Percentiles rank a stretch among this genome's conserved stretches.
Evolutionary conservation across 1,140 invertebrate species (phyloP).

Genomic region (Agrilus planipennis): DNA sequence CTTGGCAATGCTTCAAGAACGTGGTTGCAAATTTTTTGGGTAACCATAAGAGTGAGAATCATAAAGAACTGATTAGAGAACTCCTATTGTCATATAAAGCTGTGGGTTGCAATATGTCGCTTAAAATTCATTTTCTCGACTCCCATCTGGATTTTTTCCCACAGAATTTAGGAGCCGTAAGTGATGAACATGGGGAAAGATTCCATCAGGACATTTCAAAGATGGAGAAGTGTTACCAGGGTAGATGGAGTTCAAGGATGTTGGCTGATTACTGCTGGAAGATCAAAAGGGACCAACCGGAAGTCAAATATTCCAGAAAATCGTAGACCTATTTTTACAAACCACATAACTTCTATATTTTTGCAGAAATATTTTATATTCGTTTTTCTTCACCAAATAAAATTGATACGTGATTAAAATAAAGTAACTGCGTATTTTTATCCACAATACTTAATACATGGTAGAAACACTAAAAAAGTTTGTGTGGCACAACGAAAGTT

Average conservation of each 20-base stretch:
- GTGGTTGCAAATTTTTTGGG: background rate
- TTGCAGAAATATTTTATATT: too few species aligned
- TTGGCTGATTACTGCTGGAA: conserved; percentile 25
- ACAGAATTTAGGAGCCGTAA: conserved; percentile 20
- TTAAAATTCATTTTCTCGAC: conserved; percentile 29
- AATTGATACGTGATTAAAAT: too few species aligned
- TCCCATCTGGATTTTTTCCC: conserved; percentile 23
- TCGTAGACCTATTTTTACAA: too few species aligned
- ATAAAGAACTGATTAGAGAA: background rate
- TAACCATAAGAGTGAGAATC: background rate
- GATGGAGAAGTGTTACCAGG: conserved; percentile 23
- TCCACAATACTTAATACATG: too few species aligned
- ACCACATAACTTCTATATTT: too few species aligned
- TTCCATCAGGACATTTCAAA: conserved; percentile 26
- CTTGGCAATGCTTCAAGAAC: background rate
- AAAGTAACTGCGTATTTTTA: too few species aligned
- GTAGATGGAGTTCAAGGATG: conserved; percentile 19
- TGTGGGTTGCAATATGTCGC: conserved; percentile 11
- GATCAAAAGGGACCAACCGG: conserved; percentile 14
- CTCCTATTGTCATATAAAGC: background rate
- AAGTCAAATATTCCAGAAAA: conserved; percentile 1
- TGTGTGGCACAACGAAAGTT: too few species aligned
- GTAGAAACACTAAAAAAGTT: too few species aligned
- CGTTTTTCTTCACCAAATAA: too few species aligned
- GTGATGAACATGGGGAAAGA: conserved; percentile 24